Base-by-base conservation (phyloP, 2,888 invertebrate species). In the Stenodema calcarata region DNA sequence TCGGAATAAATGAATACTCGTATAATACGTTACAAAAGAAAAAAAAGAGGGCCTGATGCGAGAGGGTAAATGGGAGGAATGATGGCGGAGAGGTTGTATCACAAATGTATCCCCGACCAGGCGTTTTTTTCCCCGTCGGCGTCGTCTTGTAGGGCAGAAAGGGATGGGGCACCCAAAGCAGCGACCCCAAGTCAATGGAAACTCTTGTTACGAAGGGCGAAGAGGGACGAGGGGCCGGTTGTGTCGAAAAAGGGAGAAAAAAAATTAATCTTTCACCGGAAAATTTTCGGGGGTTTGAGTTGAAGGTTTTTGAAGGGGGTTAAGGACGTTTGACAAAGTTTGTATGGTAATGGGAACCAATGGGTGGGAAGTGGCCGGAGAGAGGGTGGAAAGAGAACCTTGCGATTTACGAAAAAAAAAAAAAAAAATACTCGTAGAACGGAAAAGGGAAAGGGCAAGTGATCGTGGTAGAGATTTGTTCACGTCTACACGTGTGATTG, bases 401-500 rank as follows among this genome's bases (percentile, higher is more conserved):
- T 73, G 75, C 73, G 84, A 84, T 84, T 84, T 84, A 84, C 47
- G n/a, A 47, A 62, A n/a, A 62, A 35, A 62, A 27, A 41, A 78
- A 44, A 76, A 78, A 78, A 78, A 80, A 80, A 50, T 16, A 44
- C n/a, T 12, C 2, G 30, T 23, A 79, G 47, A 82, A 42, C 50
- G 84, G 44, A 44, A 47, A 30, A 44, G 16, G 69, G 41, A 70
- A 23, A 73, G 75, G 70, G 84, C 42, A 44, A 73, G 84, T 47
- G 84, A 84, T 84, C 84, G 70, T 70, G 86, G 78, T 41, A n/a
- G 86, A 86, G 86, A 86, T 86, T 86, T 86, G 86, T 86, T 86
- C 86, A 79, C 69, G 86, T 86, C 86, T 78, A 69, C 86, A 86
- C 86, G 86, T 86, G 86, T 86, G 86, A 86, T 86, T 86, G 86